These are phyloP conservation scores for Tursiops truncatus DNA, from an alignment of 2,113 vertebrate species.

Conservation along the genomic window DNA sequence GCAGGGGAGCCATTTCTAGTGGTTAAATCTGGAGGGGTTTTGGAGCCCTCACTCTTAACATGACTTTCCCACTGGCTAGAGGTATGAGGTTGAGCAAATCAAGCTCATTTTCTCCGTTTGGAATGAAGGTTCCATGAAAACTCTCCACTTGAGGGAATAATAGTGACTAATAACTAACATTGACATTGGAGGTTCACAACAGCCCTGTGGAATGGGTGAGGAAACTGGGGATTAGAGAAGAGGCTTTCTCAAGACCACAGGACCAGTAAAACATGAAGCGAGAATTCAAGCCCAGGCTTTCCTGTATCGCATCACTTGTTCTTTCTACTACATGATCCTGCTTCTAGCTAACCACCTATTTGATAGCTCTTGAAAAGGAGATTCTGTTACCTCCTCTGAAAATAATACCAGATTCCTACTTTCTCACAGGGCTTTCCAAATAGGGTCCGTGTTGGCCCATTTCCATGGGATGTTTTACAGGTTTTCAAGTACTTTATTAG, in stretches of 20 bases:
- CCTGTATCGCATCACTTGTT: background rate
- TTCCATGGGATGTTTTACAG: conserved; percentile 54
- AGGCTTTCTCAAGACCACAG: background rate
- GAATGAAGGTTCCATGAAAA: background rate
- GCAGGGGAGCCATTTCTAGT: background rate
- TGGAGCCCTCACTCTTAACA: background rate
- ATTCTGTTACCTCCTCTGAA: conserved; percentile 61
- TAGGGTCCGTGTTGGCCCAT: background rate
- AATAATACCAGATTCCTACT: conserved; percentile 37
- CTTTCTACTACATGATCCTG: conserved; percentile 3
- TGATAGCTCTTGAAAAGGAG: conserved; percentile 23
- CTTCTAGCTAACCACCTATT: background rate
- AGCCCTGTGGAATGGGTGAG: background rate
- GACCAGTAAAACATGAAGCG: background rate
- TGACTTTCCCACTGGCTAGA: background rate
- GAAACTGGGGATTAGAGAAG: background rate
- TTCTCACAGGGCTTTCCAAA: conserved; percentile 68
- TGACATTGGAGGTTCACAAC: background rate
- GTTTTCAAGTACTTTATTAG: conserved; percentile 51
- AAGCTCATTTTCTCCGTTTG: background rate
- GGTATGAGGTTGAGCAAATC: background rate
- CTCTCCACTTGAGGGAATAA: background rate
- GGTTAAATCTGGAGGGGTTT: background rate
- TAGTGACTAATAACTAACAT: background rate
- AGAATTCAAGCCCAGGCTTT: conserved; percentile 7